Conservation (phyloP, 2,113 vertebrate genomes). For the Epinephelus fuscoguttatus region DNA sequence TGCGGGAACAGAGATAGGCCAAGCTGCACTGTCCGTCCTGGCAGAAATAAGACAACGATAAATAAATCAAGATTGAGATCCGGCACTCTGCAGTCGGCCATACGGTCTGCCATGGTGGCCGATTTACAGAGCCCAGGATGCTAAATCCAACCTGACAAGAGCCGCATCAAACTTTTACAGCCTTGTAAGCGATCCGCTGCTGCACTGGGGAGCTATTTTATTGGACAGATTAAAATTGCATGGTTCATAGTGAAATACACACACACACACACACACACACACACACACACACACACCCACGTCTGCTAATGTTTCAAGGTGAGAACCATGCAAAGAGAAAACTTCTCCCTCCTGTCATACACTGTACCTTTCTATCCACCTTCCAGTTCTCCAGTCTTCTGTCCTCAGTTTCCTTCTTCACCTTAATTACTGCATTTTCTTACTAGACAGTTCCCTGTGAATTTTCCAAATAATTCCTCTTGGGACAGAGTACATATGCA, state of each 20-base stretch:
- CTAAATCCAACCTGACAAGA: constrained; percentile 73
- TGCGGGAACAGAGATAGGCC: constrained; percentile 18
- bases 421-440: constrained; percentile 47
- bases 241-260: constrained; percentile 63
- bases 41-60: constrained; percentile 45
- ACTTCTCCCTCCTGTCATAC: background rate
- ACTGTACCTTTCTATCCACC: background rate
- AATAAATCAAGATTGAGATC: constrained; percentile 62
- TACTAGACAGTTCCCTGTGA: constrained; percentile 32
- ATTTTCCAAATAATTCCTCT: constrained; percentile 55
- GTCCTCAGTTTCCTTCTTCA: background rate
- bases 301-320: constrained; percentile 7
- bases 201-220: constrained; percentile 60
- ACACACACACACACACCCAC: background rate
- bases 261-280: constrained; percentile 14
- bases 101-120: constrained; percentile 14
- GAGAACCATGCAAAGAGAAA: background rate
- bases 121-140: constrained; percentile 43
- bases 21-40: background rate
- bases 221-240: constrained; percentile 74
- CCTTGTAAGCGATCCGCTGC: constrained; percentile 67
- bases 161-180: constrained; percentile 70
- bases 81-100: constrained; percentile 23
- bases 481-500: constrained; percentile 28
- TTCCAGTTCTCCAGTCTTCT: background rate